These are phyloP conservation scores for Spilogale gracilis DNA, from an alignment of 2,113 vertebrate genomes.

Conservation along the genomic window DNA sequence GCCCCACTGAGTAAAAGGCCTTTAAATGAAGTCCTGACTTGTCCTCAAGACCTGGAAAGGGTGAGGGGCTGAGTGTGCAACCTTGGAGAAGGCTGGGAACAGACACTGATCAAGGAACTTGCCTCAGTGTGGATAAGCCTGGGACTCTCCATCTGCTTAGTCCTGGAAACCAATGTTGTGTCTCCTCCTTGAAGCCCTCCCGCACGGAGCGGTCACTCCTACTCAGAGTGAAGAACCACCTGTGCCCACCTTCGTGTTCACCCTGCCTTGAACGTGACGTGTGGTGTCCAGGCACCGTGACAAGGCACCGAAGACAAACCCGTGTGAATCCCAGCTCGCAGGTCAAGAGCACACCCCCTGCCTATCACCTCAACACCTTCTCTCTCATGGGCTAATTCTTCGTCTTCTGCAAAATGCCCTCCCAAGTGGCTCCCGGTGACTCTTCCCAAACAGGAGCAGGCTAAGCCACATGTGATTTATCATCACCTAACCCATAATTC, in stretches of 20 bases:
- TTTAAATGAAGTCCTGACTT: neutral
- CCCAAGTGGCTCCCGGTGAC: neutral
- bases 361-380: neutral
- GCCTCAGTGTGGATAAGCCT: fast-evolving
- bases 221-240: neutral
- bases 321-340: neutral
- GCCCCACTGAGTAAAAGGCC: too few species aligned
- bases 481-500: neutral
- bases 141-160: neutral
- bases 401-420: neutral
- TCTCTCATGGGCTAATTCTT: neutral
- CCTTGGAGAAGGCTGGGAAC: neutral
- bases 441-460: neutral
- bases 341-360: neutral
- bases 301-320: neutral
- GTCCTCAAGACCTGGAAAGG: neutral
- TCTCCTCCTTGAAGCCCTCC: neutral
- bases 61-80: neutral
- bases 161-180: too few species aligned
- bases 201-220: neutral
- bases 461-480: neutral
- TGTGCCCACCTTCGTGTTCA: fast-evolving
- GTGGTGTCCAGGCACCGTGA: neutral
- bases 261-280: neutral
- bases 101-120: neutral